Percentiles rank a stretch among this genome's conserved stretches.
These are phyloP conservation scores for Labeo rohita DNA, from an alignment of 2,113 vertebrate genomes.

Conservation along the genomic window DNA sequence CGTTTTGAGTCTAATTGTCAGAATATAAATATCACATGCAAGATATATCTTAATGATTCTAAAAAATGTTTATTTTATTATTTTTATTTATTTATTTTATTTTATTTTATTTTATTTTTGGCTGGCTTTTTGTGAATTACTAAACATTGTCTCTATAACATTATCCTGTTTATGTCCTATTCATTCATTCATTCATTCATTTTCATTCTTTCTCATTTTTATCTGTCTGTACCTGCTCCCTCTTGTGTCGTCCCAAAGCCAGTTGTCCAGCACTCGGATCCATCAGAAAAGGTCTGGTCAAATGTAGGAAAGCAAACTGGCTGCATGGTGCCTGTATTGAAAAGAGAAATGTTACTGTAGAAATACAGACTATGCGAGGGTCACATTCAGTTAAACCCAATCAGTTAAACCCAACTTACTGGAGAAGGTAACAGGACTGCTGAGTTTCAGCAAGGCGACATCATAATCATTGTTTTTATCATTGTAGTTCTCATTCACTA, in stretches of 20 bases:
- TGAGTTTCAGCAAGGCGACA: slow-evolving; percentile 83
- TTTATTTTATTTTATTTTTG: background rate
- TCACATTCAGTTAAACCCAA: background rate
- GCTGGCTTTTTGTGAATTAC: background rate
- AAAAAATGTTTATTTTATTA: background rate
- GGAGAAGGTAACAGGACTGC: slow-evolving; percentile 72
- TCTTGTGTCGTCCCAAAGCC: slow-evolving; percentile 83
- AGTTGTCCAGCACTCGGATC: slow-evolving; percentile 82
- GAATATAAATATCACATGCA: too few species aligned
- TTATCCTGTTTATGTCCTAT: background rate
- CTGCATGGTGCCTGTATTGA: slow-evolving; percentile 76
- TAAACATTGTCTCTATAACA: background rate
- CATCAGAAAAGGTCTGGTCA: slow-evolving; percentile 74
- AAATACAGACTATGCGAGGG: background rate
- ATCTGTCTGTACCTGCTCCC: slow-evolving; percentile 56
- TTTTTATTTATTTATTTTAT: too few species aligned
- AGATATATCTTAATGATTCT: too few species aligned
- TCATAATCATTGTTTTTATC: slow-evolving; percentile 80
- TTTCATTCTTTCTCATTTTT: background rate
- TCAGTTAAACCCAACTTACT: slow-evolving; percentile 68
- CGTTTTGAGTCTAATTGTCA: too few species aligned
- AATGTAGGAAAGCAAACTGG: slow-evolving; percentile 86
- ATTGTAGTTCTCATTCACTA: slow-evolving; percentile 82
- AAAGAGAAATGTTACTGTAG: background rate
- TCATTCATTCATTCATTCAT: background rate